phyloP scores from a whole-genome alignment of 2,888 invertebrate species.

The Sceliomorpha sp. region DNA sequence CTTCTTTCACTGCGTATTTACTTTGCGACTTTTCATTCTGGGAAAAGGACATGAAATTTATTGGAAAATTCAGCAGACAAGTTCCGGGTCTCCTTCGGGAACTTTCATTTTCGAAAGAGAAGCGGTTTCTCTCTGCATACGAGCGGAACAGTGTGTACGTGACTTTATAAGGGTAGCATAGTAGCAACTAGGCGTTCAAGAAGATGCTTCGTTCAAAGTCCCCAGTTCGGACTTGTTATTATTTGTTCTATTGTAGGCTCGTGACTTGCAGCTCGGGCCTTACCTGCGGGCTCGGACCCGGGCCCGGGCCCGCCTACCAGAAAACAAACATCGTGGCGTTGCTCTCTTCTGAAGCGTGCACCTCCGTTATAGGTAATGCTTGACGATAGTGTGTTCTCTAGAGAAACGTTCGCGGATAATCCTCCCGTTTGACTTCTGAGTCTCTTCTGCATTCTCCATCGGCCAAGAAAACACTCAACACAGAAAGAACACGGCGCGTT shows the following conservation, averaged over 20 bases:
- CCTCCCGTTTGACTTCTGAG: slow-evolving; percentile 28
- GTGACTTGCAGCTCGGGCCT: slow-evolving; percentile 76
- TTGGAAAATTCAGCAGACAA: too few relatives aligned
- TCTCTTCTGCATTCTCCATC: slow-evolving; percentile 25
- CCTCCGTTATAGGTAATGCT: slow-evolving; percentile 31
- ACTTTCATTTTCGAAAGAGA: too few relatives aligned
- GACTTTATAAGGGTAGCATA: slow-evolving; percentile 64
- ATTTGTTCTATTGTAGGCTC: slow-evolving; percentile 80
- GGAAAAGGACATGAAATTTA: too few relatives aligned
- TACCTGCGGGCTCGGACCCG: slow-evolving; percentile 62
- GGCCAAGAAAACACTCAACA: slow-evolving; percentile 52
- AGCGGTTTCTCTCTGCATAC: too few relatives aligned
- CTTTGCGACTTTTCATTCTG: too few relatives aligned
- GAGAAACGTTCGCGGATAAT: slow-evolving; percentile 50
- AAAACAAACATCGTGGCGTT: slow-evolving; percentile 71
- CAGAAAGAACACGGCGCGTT: slow-evolving; percentile 41
- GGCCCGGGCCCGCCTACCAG: slow-evolving; percentile 70
- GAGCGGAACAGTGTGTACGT: slow-evolving; percentile 64
- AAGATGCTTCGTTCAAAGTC: slow-evolving; percentile 65
- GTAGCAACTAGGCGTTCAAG: slow-evolving; percentile 68
- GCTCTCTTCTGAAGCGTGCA: slow-evolving; percentile 20
- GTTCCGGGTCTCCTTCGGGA: too few relatives aligned
- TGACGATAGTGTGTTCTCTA: slow-evolving; percentile 31
- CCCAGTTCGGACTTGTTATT: slow-evolving; percentile 73
- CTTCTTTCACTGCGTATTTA: too few relatives aligned